Conservation (phyloP, 2,888 invertebrate species). For the Xestia sexstrigata region DNA sequence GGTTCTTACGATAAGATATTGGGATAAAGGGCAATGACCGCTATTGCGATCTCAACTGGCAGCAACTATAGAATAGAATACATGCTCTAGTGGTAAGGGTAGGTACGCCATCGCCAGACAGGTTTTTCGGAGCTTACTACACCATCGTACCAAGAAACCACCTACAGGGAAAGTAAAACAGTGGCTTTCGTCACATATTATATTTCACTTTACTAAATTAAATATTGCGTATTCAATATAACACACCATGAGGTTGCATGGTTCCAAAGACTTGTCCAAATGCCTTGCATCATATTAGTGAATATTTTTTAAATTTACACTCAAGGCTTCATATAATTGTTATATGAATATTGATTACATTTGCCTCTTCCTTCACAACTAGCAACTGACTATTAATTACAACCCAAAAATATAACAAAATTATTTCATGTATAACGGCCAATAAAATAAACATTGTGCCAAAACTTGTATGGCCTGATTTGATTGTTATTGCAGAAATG, state of each 20-base stretch:
- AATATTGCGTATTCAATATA: not conserved
- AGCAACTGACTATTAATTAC: constrained; percentile 68
- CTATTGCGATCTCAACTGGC: too few species aligned
- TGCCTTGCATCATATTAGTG: too few species aligned
- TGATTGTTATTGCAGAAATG: constrained; percentile 61
- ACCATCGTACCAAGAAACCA: not conserved
- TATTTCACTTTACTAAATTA: constrained; percentile 4
- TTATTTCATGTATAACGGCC: constrained; percentile 50
- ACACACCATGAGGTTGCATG: not conserved
- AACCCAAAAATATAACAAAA: constrained; percentile 73
- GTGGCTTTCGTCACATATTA: not conserved
- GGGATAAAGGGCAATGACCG: too few species aligned
- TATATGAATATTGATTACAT: constrained; percentile 70
- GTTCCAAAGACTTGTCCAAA: constrained; percentile 3
- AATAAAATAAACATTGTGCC: constrained; percentile 60
- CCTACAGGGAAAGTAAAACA: constrained; percentile 6
- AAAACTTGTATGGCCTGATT: constrained; percentile 54
- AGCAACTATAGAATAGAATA: not conserved
- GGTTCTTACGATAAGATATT: too few species aligned
- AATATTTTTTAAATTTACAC: not conserved
- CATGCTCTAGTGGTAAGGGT: not conserved
- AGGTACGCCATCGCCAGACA: not conserved
- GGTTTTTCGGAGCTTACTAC: not conserved
- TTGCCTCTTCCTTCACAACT: constrained; percentile 61
- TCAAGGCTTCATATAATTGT: constrained; percentile 60